A percentile compares a stretch with the other conserved stretches of the same genome.
phyloP scores from a whole-genome alignment of 2,888 invertebrate genomes.

The Uloborus plumipes region DNA sequence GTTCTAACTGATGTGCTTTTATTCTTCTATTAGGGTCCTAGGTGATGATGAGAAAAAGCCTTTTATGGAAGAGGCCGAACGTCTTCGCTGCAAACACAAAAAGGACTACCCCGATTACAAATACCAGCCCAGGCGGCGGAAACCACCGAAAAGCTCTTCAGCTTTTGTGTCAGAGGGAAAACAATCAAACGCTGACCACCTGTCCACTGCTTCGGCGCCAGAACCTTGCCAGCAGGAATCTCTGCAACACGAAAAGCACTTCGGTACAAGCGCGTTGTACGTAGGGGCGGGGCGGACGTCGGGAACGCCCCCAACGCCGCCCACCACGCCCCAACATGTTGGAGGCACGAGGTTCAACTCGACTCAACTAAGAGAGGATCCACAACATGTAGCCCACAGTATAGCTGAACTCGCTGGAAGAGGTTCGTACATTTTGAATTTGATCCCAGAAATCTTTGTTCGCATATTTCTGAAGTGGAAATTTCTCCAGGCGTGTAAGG shows the following conservation, averaged over 20 bases:
- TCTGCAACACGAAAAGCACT: constrained; percentile 39
- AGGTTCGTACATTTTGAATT: constrained; percentile 24
- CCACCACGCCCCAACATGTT: constrained; percentile 58
- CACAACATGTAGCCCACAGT: constrained; percentile 34
- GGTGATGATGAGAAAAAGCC: constrained; percentile 90
- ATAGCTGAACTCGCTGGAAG: constrained; percentile 49
- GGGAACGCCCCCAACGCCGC: constrained; percentile 60
- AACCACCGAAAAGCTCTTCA: constrained; percentile 61
- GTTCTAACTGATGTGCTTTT: not conserved
- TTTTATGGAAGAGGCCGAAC: constrained; percentile 93
- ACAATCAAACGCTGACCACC: constrained; percentile 13
- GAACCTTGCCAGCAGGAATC: constrained; percentile 24
- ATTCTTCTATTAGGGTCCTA: constrained; percentile 79
- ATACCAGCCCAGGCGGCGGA: constrained; percentile 67
- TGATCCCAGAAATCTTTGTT: too few relatives aligned
- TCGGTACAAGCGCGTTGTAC: not conserved
- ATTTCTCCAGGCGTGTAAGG: too few relatives aligned
- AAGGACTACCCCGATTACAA: constrained; percentile 96
- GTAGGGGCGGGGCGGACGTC: constrained; percentile 28
- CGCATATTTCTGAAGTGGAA: too few relatives aligned
- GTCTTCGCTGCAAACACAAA: constrained; percentile 91
- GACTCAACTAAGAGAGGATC: constrained; percentile 44
- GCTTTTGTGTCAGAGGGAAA: constrained; percentile 38
- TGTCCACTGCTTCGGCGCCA: constrained; percentile 11
- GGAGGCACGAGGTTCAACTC: constrained; percentile 9